A percentile compares a stretch with the other conserved stretches of the same genome.
These are phyloP conservation scores for Rostratula benghalensis DNA, from an alignment of 2,113 vertebrate species.

Conservation along the genomic window DNA sequence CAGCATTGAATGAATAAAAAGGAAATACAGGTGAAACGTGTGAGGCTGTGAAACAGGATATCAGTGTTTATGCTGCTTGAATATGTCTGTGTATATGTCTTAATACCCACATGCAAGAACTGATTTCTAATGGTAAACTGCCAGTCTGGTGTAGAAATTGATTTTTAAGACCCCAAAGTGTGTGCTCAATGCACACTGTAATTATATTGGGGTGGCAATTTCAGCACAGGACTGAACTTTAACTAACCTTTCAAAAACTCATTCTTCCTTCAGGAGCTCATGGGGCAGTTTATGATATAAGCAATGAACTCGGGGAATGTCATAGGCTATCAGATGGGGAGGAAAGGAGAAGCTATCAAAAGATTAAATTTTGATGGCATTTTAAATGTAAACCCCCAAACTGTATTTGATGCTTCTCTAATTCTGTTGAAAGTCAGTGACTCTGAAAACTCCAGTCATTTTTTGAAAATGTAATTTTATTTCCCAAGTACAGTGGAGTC, in stretches of 20 bases:
- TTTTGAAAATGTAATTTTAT: slow-evolving; percentile 8
- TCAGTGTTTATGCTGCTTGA: background rate
- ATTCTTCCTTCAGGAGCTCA: background rate
- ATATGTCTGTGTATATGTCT: background rate
- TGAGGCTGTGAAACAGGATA: background rate
- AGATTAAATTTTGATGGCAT: background rate
- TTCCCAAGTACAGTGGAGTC: background rate
- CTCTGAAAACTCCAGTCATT: background rate
- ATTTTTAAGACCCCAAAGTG: background rate
- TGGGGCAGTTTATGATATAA: background rate
- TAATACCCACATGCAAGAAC: background rate
- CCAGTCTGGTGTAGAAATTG: background rate
- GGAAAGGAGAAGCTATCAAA: background rate
- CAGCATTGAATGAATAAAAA: background rate
- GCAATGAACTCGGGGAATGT: fast-evolving
- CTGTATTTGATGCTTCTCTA: background rate
- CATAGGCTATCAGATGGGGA: background rate
- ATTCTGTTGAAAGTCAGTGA: background rate
- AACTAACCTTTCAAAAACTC: slow-evolving; percentile 24
- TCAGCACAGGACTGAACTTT: background rate
- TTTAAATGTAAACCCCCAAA: background rate
- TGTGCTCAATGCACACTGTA: background rate
- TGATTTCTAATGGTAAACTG: background rate
- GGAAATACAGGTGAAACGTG: background rate
- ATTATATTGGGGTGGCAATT: slow-evolving; percentile 28